Evolutionary conservation across 1,140 invertebrate species (phyloP).

Genomic region (Drosophila lini): DNA sequence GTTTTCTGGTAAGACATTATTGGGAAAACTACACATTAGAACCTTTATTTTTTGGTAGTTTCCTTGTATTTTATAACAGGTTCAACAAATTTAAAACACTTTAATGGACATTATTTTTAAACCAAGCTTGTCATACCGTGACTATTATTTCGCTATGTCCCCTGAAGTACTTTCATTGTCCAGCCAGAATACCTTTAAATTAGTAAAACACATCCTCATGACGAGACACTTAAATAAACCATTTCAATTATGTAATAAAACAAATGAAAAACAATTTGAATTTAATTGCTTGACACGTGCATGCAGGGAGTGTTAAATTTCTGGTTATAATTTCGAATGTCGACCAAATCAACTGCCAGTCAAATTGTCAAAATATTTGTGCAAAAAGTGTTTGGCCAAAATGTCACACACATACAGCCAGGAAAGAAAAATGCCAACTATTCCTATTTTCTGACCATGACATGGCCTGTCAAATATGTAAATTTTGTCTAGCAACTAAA

Average conservation of each 20-base stretch:
- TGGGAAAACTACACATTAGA: background rate
- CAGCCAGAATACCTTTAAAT: background rate
- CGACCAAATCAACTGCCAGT: slow-evolving; percentile 37
- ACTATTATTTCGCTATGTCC: background rate
- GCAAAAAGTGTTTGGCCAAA: slow-evolving; percentile 41
- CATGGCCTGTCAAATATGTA: slow-evolving; percentile 67
- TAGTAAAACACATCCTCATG: background rate
- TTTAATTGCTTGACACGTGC: slow-evolving; percentile 36
- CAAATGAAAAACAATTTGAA: slow-evolving; percentile 39
- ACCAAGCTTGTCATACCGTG: too few species aligned
- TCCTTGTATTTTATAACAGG: background rate
- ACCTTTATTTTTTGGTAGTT: too few species aligned
- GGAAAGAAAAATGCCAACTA: slow-evolving; percentile 59
- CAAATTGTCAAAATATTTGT: slow-evolving; percentile 57
- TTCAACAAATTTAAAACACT: background rate
- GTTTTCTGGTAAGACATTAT: background rate
- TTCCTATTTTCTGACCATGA: slow-evolving; percentile 36
- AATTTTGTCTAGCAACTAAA: slow-evolving; percentile 31
- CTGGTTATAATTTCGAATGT: slow-evolving; percentile 32
- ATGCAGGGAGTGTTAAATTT: slow-evolving; percentile 33
- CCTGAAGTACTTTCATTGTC: background rate
- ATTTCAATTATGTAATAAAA: slow-evolving; percentile 29
- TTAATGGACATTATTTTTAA: background rate
- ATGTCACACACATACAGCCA: slow-evolving; percentile 50
- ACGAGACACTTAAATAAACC: slow-evolving; percentile 18